phyloP scores from a whole-genome alignment of 2,113 vertebrate genomes.

The Pleuronectes platessa region DNA sequence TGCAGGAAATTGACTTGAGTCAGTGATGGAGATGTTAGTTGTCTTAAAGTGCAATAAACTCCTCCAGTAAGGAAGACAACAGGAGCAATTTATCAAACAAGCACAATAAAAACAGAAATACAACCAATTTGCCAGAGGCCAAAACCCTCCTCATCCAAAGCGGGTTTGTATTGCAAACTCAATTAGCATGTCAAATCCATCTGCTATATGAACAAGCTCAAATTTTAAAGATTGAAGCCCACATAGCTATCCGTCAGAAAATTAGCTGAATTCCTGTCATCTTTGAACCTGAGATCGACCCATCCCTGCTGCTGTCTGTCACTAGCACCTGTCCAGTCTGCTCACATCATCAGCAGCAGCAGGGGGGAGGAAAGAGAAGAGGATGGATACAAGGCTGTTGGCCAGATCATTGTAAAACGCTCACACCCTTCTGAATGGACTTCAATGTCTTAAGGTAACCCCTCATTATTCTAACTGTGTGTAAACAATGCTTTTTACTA shows the following conservation, averaged over 20 bases:
- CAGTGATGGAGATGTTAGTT: background rate
- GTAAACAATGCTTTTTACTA: background rate
- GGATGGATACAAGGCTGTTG: background rate
- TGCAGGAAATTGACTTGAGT: background rate
- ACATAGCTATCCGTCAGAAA: background rate
- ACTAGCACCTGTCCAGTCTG: background rate
- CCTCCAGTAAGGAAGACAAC: background rate
- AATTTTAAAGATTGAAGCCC: background rate
- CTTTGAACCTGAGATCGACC: background rate
- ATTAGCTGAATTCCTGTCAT: background rate
- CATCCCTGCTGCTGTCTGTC: background rate
- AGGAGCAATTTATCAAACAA: background rate
- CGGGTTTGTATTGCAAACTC: background rate
- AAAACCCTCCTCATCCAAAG: background rate
- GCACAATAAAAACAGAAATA: background rate
- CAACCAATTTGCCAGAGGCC: background rate
- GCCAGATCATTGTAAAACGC: background rate
- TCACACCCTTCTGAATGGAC: too few species aligned
- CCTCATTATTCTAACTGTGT: background rate
- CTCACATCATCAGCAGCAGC: background rate
- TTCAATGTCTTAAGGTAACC: background rate
- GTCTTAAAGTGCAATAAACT: background rate
- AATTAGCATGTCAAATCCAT: background rate
- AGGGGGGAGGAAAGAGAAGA: background rate
- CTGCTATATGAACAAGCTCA: background rate